phyloP scores from a whole-genome alignment of 2,888 invertebrate species.

The Lasioglossum oenotherae region DNA sequence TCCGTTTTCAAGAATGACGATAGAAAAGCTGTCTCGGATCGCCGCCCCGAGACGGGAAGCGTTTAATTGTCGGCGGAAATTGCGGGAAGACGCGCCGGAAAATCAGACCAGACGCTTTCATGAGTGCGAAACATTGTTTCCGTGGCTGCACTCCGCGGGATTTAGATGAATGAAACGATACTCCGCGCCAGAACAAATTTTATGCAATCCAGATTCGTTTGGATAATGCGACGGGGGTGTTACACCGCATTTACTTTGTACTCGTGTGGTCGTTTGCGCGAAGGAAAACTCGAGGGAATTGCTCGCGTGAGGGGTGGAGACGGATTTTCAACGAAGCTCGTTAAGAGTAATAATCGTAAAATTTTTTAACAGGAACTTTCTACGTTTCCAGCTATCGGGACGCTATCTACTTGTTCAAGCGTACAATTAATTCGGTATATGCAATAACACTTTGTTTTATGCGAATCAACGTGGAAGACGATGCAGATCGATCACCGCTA shows the following conservation, averaged over 20 bases:
- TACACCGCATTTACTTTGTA: neutral
- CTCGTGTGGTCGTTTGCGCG: neutral
- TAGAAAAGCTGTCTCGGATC: constrained; percentile 31
- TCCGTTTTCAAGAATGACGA: constrained; percentile 36
- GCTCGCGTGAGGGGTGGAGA: neutral
- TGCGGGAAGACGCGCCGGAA: constrained; percentile 11
- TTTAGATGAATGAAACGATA: constrained; percentile 5
- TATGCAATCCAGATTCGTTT: neutral
- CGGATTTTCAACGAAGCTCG: neutral
- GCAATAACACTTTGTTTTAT: neutral
- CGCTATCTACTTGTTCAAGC: neutral
- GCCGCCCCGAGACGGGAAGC: constrained; percentile 32
- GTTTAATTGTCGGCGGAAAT: constrained; percentile 46
- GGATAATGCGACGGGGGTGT: neutral
- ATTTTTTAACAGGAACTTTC: neutral
- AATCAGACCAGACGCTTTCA: constrained; percentile 13
- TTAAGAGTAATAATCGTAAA: neutral
- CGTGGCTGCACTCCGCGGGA: neutral
- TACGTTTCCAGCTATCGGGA: neutral
- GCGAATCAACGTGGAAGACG: neutral
- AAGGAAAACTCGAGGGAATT: neutral
- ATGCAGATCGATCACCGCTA: neutral
- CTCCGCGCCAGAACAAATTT: neutral
- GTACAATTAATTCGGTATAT: neutral
- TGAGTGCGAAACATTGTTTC: neutral